Evolutionary conservation across 2,888 invertebrate genomes (phyloP), one percentile per base, ranked within the genome.

Genomic region (Drosophila atripex): DNA sequence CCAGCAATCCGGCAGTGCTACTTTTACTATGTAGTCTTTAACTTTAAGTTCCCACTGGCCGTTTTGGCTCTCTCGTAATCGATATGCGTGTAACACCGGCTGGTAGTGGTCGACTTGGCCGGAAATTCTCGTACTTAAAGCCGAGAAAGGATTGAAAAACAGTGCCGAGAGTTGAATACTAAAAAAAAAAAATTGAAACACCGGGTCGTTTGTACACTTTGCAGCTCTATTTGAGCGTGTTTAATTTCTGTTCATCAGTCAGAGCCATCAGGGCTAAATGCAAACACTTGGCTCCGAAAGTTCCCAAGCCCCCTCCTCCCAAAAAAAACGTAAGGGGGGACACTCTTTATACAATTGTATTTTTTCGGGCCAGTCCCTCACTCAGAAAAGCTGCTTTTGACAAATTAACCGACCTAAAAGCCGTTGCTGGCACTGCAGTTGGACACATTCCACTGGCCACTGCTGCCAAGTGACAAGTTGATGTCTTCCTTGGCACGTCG

Each of bases 191-290:
- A 16, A 61, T 41, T 21, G 16, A 43, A 18, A 43, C 21, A 18
- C 43, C 18, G 43, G 39, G 32, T 28, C 25, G 47, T 21, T 46
- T 16, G 35, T 53, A 41, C 56, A 12, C 49, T 57, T 59, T 73
- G 76, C 61, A 77, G 86, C 80, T 86, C 84, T 84, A 78, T 77
- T 80, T 84, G 80, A 84, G 80, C 78, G 78, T 84, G 84, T 86
- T 80, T 86, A 80, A 80, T 80, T 86, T 80, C 60, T 32, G 69
- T 60, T 70, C 86, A 80, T 80, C 86, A 83, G 72, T 79, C 79
- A 71, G 74, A 74, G 86, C 68, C 84, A 45, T 16, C 57, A 14
- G 45, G 50, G 39, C 66, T 51, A 60, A 80, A 59, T 68, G 71
- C 82, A 76, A 85, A 64, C 68, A 57, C 71, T 79, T 85, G 83